Percentiles rank a stretch among this genome's conserved stretches.
Evolutionary conservation across 2,888 invertebrate species (phyloP).

Genomic region (Lasioglossum vierecki): DNA sequence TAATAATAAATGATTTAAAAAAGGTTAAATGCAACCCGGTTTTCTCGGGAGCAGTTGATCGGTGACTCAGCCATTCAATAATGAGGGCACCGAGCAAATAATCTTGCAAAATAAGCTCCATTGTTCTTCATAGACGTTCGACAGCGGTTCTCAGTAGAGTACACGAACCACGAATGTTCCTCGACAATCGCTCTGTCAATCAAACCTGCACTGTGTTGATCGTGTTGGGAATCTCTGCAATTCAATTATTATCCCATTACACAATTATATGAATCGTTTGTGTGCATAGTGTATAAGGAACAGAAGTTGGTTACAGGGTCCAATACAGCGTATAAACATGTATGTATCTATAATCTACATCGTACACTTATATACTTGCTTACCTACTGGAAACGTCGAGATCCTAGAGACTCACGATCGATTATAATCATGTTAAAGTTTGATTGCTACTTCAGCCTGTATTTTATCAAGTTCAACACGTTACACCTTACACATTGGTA

Average conservation of each 20-base stretch:
- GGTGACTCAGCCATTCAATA: neutral
- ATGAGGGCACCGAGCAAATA: neutral
- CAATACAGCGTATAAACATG: conserved; percentile 41
- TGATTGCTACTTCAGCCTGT: neutral
- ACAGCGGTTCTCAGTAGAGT: neutral
- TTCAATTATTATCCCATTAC: neutral
- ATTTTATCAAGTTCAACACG: neutral
- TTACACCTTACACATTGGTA: neutral
- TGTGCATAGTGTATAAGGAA: conserved; percentile 21
- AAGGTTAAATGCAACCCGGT: neutral
- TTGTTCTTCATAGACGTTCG: neutral
- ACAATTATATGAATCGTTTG: conserved; percentile 1
- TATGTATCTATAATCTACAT: neutral
- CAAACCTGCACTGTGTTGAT: neutral
- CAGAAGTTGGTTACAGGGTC: conserved; percentile 70
- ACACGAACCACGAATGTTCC: neutral
- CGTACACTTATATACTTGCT: neutral
- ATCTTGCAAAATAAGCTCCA: conserved; percentile 3
- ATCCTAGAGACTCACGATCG: neutral
- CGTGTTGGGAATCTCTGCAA: conserved; percentile 3
- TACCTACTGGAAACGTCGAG: neutral
- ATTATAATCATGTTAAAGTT: neutral
- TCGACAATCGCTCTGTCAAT: too few species aligned
- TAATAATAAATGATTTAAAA: conserved; percentile 20
- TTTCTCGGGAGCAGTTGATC: neutral